These are phyloP conservation scores for Heteromurus nitidus DNA, from an alignment of 2,888 invertebrate genomes.

Conservation along the genomic window DNA sequence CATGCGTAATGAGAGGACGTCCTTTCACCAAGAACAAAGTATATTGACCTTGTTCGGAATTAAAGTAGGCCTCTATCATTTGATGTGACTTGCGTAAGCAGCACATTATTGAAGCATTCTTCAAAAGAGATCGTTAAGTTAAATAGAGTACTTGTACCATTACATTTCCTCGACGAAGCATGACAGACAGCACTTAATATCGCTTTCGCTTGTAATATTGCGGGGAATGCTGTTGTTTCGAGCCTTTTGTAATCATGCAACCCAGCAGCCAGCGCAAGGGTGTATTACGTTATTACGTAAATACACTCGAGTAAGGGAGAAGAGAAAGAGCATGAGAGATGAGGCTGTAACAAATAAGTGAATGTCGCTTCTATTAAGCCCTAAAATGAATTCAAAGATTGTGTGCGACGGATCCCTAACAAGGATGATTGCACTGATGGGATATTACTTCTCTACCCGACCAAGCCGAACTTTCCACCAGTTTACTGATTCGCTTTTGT, in stretches of 20 bases:
- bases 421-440: constrained; percentile 38
- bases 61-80: too few species aligned
- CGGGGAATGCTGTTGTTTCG: not conserved
- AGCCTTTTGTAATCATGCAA: not conserved
- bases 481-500: not conserved
- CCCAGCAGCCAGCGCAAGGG: not conserved
- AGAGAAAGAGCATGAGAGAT: not conserved
- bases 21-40: too few species aligned
- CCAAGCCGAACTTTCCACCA: constrained; percentile 10
- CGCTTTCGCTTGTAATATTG: not conserved
- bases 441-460: constrained; percentile 24
- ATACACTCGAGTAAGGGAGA: not conserved
- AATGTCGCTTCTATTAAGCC: constrained; percentile 38
- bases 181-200: not conserved
- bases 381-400: constrained; percentile 52
- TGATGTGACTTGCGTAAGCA: too few species aligned
- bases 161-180: not conserved
- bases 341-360: not conserved
- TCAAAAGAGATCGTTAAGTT: not conserved
- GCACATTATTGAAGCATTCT: too few species aligned
- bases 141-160: not conserved
- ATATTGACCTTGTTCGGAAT: too few species aligned
- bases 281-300: not conserved
- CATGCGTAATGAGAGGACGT: too few species aligned
- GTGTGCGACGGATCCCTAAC: constrained; percentile 36